Base-by-base conservation (phyloP, 2,888 invertebrate species). In the Hybos culiciformis region DNA sequence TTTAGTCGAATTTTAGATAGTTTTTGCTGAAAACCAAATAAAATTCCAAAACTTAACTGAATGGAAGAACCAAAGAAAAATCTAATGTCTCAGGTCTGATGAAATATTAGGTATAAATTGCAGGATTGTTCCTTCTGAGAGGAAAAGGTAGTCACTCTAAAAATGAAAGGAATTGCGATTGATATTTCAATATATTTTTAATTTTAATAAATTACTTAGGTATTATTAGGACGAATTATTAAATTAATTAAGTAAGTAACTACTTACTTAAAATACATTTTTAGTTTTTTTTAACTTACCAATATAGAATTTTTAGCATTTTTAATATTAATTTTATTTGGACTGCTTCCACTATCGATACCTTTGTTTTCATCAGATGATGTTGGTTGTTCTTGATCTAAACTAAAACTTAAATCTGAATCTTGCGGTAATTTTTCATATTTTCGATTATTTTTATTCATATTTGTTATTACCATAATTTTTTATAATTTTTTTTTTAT, bases 371-470 rank as follows among this genome's bases (percentile, higher is more conserved):
- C n/a, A n/a, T 23, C 23, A 7, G 23, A 7, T 23, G 29, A n/a
- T n/a, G 29, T 29, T 12, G 12, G 29, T 29, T 29, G 29, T 7
- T n/a, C 29, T 41, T 50, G 49, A 34, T 50, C 48, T 41, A 40
- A 43, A 31, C 45, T 49, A 41, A 58, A 63, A 54, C 61, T 63
- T 53, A 63, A 55, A 59, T 64, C 65, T 54, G 62, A 60, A 56
- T 64, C 64, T 56, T 64, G 64, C 53, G 65, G 62, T 48, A 64
- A 52, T 56, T 63, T 64, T 42, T 58, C 61, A 62, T 64, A 64
- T 54, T 63, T 64, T 53, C 61, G 62, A 51, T 62, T 61, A 53
- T 56, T 57, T 63, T 63, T 63, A 63, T 63, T 62, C 55, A 49
- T 54, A 52, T 50, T 51, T 44, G 48, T 45, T 46, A 48, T 41